Percentiles rank a stretch among this genome's conserved stretches.
Conservation (phyloP, 2,888 invertebrate species). For the Apotomis capreana region DNA sequence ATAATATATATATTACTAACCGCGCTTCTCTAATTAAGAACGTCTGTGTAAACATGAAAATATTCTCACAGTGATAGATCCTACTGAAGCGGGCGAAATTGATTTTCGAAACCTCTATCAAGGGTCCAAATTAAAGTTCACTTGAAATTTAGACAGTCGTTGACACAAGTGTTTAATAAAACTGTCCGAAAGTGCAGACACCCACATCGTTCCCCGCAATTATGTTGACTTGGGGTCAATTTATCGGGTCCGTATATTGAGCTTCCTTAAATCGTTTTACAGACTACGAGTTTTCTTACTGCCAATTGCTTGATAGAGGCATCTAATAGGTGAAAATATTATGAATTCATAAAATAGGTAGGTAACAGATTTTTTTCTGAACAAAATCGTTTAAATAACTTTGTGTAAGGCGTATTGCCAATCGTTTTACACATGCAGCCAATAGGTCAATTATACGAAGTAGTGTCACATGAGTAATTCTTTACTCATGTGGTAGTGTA, state of each 20-base stretch:
- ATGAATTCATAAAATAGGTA: too few relatives aligned
- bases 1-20: too few relatives aligned
- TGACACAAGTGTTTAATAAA: constrained; percentile 33
- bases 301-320: not conserved
- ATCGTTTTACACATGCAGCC: too few relatives aligned
- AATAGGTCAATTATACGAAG: too few relatives aligned
- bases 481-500: too few relatives aligned
- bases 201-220: constrained; percentile 31
- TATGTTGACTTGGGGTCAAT: constrained; percentile 49
- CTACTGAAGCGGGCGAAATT: not conserved
- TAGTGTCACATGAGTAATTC: too few relatives aligned
- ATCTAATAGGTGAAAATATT: too few relatives aligned
- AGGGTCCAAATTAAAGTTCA: constrained; percentile 20
- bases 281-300: not conserved
- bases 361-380: too few relatives aligned
- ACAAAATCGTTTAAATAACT: too few relatives aligned
- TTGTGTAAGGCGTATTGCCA: too few relatives aligned
- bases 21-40: not conserved
- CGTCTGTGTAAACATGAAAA: not conserved
- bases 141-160: constrained; percentile 13
- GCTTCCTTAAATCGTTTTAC: constrained; percentile 36
- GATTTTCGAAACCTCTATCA: not conserved
- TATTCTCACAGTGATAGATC: not conserved
- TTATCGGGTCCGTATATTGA: constrained; percentile 47
- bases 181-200: constrained; percentile 32